Evolutionary conservation across 2,888 invertebrate genomes (phyloP), one percentile per base, ranked within the genome.

Genomic region (Adela reaumurella): DNA sequence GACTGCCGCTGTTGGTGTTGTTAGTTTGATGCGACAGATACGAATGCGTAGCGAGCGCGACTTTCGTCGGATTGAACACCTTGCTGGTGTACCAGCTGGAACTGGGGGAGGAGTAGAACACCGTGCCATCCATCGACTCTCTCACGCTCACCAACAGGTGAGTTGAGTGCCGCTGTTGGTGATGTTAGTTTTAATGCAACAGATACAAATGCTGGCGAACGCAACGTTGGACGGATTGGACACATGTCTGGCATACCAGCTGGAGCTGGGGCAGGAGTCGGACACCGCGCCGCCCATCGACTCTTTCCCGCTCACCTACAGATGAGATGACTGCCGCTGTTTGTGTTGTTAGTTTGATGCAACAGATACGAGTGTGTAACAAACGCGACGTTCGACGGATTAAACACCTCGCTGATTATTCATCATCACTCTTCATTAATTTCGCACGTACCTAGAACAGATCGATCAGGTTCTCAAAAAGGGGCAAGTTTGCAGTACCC

Each of bases 11-110:
- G n/a, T n/a, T n/a, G n/a, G n/a, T n/a, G n/a, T n/a, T n/a, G n/a
- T n/a, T n/a, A n/a, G 24, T 42, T 47, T 44, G 17, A n/a, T 19
- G n/a, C 17, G 17, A 19, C 53, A 73, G 74, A 10, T 95, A 92
- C 70, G 96, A 97, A 72, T 97, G 97, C 68, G 83, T 94, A 44
- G 87, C 92, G 0, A 91, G 92, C 65, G 89, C 90, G 46, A 94
- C 94, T 1, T 94, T 96, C 64, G 86, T 92, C 61, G 93, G 94
- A 8, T 77, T 80, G 52, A 83, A 84, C 59, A 82, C 84, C 5
- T 81, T 84, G 19, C 80, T 89, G 44, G 67, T 74, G 46, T 91
- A 89, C 67, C 61, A 66, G 50, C 81, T 87, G 58, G 71, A 68
- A 54, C 74, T 70, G 53, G 62, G 20, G 50, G 55, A 17, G 8